Percentiles rank a stretch among this genome's conserved stretches.
Conservation (phyloP, 2,797 vertebrate species). For the Valencia hispanica region DNA sequence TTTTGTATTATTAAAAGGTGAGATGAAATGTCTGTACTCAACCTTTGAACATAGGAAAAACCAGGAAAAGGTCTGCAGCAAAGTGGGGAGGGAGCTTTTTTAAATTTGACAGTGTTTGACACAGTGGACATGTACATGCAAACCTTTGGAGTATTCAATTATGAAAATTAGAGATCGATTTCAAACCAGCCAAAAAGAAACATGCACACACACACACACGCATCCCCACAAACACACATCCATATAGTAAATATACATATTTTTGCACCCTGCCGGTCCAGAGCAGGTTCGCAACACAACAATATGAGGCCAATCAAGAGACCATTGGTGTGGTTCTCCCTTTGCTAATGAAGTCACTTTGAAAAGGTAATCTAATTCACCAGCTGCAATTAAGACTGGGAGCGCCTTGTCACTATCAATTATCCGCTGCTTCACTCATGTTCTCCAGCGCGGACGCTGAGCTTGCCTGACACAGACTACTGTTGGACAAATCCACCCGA, state of each 20-base stretch:
- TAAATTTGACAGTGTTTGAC: not conserved
- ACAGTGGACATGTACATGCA: conserved; percentile 27
- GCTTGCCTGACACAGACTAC: conserved; percentile 73
- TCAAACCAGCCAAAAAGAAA: conserved; percentile 60
- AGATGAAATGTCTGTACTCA: not conserved
- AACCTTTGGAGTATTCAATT: conserved; percentile 36
- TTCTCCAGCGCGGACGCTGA: conserved; percentile 70
- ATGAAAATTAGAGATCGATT: conserved; percentile 60
- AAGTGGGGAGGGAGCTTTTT: conserved; percentile 15
- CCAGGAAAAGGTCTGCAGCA: not conserved
- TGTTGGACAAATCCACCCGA: conserved; percentile 78
- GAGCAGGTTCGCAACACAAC: conserved; percentile 76
- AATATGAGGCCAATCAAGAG: conserved; percentile 82
- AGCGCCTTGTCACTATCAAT: conserved; percentile 84
- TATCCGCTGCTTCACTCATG: conserved; percentile 82
- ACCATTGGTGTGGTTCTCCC: conserved; percentile 78
- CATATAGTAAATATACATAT: conserved; percentile 4
- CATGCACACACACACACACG: conserved; percentile 30
- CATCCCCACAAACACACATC: conserved; percentile 23
- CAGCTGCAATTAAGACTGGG: conserved; percentile 83
- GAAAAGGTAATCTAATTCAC: conserved; percentile 86
- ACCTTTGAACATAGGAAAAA: not conserved
- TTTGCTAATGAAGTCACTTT: conserved; percentile 83
- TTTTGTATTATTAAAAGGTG: not conserved
- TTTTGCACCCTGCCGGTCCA: conserved; percentile 55